Evolutionary conservation across 2,113 vertebrate species (phyloP).

Genomic region (Eulemur rufifrons): DNA sequence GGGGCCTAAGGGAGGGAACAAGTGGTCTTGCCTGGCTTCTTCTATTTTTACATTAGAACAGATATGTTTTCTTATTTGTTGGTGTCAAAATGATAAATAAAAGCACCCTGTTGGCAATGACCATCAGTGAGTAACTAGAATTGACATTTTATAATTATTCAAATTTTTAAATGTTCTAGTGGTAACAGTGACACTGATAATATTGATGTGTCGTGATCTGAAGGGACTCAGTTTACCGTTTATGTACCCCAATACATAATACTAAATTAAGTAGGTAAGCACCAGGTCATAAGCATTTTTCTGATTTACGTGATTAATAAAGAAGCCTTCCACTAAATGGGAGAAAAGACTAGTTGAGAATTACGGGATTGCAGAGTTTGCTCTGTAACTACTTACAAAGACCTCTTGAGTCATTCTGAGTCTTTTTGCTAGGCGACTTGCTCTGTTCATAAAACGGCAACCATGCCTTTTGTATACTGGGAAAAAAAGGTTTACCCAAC

Average conservation of each 20-base stretch:
- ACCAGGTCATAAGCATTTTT: neutral
- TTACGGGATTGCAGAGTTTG: fast-evolving
- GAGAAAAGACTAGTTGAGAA: neutral
- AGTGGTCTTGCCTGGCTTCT: neutral
- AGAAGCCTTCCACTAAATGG: neutral
- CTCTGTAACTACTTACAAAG: neutral
- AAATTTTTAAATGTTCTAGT: neutral
- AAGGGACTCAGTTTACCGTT: neutral
- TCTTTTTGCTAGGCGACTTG: neutral
- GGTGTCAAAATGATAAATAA: neutral
- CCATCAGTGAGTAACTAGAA: neutral
- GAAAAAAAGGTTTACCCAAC: neutral
- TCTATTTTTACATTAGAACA: neutral
- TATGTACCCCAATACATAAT: neutral
- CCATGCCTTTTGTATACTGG: neutral
- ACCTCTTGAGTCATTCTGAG: neutral
- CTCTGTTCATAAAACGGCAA: neutral
- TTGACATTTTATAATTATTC: neutral
- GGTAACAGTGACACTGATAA: neutral
- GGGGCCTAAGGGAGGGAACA: neutral
- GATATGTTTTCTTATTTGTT: neutral
- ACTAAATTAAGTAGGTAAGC: neutral
- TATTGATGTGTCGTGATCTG: neutral
- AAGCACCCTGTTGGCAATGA: fast-evolving
- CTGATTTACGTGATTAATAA: slow-evolving; percentile 25